Percentiles rank a stretch among this genome's conserved stretches.
Conservation (phyloP, 2,888 invertebrate genomes). For the Iphiclides podalirius region DNA sequence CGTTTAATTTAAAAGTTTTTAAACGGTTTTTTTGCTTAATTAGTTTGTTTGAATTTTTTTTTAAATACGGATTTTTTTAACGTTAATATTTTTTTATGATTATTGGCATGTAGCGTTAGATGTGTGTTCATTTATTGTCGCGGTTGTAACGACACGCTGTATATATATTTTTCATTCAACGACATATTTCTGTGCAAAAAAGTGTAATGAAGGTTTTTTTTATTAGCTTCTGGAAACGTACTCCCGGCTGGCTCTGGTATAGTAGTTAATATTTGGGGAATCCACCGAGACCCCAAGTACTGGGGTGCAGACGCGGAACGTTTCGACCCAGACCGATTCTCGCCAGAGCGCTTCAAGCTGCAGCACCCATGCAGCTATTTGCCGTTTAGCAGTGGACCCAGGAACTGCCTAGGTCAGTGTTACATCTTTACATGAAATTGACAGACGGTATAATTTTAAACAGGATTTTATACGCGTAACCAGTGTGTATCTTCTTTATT, state of each 20-base stretch:
- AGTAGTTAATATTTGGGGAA: slow-evolving; percentile 68
- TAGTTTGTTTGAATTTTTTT: no score
- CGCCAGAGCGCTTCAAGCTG: slow-evolving; percentile 69
- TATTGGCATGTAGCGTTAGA: no score
- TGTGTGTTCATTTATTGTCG: no score
- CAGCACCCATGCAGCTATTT: slow-evolving; percentile 64
- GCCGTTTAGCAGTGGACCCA: slow-evolving; percentile 75
- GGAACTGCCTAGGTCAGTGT: slow-evolving; percentile 74
- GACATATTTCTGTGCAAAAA: neutral
- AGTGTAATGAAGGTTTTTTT: no score
- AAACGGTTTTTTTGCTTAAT: no score
- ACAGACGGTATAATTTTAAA: no score
- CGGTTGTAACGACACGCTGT: no score
- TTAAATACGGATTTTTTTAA: no score
- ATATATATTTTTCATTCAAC: neutral
- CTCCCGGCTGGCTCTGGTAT: slow-evolving; percentile 70
- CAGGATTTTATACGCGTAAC: no score
- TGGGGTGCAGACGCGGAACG: slow-evolving; percentile 81
- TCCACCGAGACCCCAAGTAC: slow-evolving; percentile 76
- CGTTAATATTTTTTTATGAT: no score
- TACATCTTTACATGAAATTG: neutral
- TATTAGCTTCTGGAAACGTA: slow-evolving; percentile 54
- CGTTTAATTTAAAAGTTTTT: no score
- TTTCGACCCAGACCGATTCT: slow-evolving; percentile 82
- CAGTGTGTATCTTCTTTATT: no score